A percentile compares a stretch with the other conserved stretches of the same genome.
These are phyloP conservation scores for Eurytoma adleriae DNA, from an alignment of 2,888 invertebrate species.

Conservation along the genomic window DNA sequence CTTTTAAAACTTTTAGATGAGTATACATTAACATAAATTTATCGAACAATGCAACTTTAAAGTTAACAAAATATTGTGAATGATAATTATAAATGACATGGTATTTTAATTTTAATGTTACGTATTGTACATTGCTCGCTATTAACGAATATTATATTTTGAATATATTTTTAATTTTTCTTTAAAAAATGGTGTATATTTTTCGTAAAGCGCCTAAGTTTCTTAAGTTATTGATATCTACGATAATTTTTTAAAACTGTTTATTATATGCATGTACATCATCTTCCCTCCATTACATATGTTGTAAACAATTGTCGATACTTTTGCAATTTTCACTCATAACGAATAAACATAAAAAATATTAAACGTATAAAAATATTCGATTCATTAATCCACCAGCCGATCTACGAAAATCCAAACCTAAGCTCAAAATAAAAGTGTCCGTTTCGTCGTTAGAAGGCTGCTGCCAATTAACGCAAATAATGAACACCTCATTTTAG, in stretches of 20 bases:
- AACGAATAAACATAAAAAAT: conserved; percentile 41
- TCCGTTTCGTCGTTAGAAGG: neutral
- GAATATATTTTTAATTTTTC: too few relatives aligned
- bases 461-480: conserved; percentile 20
- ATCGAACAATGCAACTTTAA: conserved; percentile 4
- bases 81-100: conserved; percentile 13
- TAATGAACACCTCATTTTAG: conserved; percentile 18
- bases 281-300: too few relatives aligned
- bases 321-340: conserved; percentile 27
- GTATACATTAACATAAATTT: conserved; percentile 18
- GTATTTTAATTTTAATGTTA: conserved; percentile 20
- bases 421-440: neutral
- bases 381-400: too few relatives aligned
- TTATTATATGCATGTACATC: conserved; percentile 27
- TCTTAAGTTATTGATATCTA: conserved; percentile 26
- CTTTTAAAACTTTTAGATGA: conserved; percentile 12
- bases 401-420: too few relatives aligned
- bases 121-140: conserved; percentile 9
- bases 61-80: conserved; percentile 8
- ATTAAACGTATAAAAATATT: neutral
- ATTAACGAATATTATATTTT: neutral
- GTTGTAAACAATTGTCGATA: too few relatives aligned
- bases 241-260: conserved; percentile 36
- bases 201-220: conserved; percentile 44
- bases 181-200: conserved; percentile 36